A percentile compares a stretch with the other conserved stretches of the same genome.
Conservation (phyloP, 2,113 vertebrate species). For the Cygnus buccinator region DNA sequence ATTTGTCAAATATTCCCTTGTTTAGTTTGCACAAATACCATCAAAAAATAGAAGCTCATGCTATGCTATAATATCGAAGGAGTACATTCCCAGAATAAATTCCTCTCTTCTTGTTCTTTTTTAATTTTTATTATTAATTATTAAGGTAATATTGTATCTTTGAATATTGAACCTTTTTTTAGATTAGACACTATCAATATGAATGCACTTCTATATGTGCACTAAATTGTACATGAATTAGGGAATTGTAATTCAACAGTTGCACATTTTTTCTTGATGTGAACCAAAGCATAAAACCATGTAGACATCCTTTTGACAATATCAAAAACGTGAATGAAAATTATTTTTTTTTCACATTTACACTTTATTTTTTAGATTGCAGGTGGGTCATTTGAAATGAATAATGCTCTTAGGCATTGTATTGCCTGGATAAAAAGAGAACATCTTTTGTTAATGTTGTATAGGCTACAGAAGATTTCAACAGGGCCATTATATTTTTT, state of each 20-base stretch:
- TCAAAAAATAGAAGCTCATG: background rate
- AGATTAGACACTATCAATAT: background rate
- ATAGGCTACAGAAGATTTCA: background rate
- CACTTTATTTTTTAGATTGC: background rate
- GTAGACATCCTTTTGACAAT: background rate
- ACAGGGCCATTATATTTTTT: background rate
- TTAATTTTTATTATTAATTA: background rate
- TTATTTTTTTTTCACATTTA: background rate
- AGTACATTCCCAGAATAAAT: background rate
- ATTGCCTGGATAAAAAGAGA: background rate
- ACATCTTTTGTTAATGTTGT: background rate
- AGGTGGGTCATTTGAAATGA: background rate
- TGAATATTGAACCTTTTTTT: background rate
- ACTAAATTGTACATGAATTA: background rate
- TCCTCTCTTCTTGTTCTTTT: background rate
- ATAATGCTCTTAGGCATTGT: background rate
- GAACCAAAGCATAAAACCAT: background rate
- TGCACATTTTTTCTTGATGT: background rate
- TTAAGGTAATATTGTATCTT: background rate
- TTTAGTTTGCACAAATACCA: background rate
- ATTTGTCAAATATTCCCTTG: background rate
- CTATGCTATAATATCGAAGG: background rate
- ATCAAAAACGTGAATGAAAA: background rate
- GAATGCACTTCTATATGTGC: background rate
- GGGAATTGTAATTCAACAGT: background rate